Base-by-base conservation (phyloP, 1,140 invertebrate genomes). In the Achroia grisella region DNA sequence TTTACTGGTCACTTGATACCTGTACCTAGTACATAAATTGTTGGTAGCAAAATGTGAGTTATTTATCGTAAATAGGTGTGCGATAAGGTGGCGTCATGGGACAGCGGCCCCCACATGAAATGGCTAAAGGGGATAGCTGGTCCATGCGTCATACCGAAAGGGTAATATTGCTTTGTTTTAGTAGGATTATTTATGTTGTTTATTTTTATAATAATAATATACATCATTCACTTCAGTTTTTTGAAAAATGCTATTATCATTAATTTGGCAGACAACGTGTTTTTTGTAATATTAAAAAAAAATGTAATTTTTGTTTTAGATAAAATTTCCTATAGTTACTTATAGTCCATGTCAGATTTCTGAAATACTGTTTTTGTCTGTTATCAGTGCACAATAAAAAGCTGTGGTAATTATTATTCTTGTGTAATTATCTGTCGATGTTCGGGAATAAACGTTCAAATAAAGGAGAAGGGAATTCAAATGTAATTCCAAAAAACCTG, bases 101-200 rank as follows among this genome's bases (percentile, higher is more conserved):
- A 37, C 35, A 37, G 14, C 13, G 14, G 14, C 35, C 35, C 35
- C 17, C 35, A 37, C 12, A 14, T 35, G 8, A 35, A 37, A 37
- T 37, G 13, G 35, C 35, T 17, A 15, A 37, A 17, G 35, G 35
- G 35, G 35, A 37, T 10, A 10, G 14, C 35, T 34, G n/a, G 33
- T 8, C 12, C 35, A 37, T 37, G 35, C 35, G 35, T 37, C 35
- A 37, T 37, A 37, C 15, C 11, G 35, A 13, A 37, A 23, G 35
- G 34, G 35, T 23, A 23, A 23, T 23, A 37, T 37, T 37, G 35
- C 35, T 37, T 37, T 17, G 35, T 37, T 37, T 37, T 37, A 17
- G 35, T 14, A 35, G 3, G 12, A 14, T 37, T 37, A 37, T 37
- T 37, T 15, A 37, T 37, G 17, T 37, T 17, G 14, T 23, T 37